phyloP scores from a whole-genome alignment of 2,888 invertebrate genomes.

The Ophioninae sp. region DNA sequence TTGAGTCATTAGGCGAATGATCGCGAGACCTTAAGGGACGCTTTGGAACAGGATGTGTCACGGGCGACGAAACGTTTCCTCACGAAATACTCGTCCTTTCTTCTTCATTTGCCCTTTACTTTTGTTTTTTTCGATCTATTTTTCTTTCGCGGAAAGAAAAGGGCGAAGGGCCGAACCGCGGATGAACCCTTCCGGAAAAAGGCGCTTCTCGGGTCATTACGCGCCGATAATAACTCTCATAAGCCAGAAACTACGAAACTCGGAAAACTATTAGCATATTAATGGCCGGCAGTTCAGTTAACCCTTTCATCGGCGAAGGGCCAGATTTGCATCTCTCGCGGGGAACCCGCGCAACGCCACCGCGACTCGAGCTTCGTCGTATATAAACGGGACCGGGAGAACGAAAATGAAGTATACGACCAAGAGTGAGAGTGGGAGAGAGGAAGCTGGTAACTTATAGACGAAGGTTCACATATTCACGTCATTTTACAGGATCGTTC shows the following conservation, averaged over 20 bases:
- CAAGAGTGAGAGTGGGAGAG: constrained; percentile 54
- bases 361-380: constrained; percentile 36
- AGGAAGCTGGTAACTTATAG: constrained; percentile 43
- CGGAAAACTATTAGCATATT: constrained; percentile 81
- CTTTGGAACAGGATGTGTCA: constrained; percentile 44
- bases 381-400: constrained; percentile 47
- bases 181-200: constrained; percentile 80
- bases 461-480: constrained; percentile 27
- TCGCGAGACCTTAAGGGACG: constrained; percentile 22
- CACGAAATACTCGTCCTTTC: constrained; percentile 1
- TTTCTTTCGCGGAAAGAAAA: constrained; percentile 21
- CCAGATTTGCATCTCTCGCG: constrained; percentile 79
- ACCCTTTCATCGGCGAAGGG: constrained; percentile 80
- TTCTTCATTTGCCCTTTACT: neutral
- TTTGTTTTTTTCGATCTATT: constrained; percentile 8
- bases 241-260: constrained; percentile 80
- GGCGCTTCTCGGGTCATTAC: constrained; percentile 80
- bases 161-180: constrained; percentile 54
- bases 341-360: constrained; percentile 59
- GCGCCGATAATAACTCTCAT: constrained; percentile 79
- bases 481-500: neutral
- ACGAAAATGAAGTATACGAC: constrained; percentile 40
- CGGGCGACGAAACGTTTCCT: constrained; percentile 27
- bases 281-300: constrained; percentile 81
- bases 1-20: constrained; percentile 37